Evolutionary conservation across 2,888 invertebrate species (phyloP), one percentile per base, ranked within the genome.

Genomic region (Spisula solida): DNA sequence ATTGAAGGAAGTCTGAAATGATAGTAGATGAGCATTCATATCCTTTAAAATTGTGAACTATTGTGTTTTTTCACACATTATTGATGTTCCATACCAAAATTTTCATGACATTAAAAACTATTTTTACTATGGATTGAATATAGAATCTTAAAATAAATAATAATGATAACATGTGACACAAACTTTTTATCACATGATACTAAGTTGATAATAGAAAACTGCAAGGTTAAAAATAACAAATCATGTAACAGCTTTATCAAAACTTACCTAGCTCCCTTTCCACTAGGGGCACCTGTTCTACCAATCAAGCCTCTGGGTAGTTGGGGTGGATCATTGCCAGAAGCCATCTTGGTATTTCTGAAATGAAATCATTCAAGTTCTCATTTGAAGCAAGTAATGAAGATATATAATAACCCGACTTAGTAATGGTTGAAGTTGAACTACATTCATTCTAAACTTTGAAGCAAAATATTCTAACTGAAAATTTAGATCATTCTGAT

Each of bases 281-380:
- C 95, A 78, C 95, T 92, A 6, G 96, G 95, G 16, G 94, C 93
- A 8, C 96, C 96, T 83, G 93, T 94, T 83, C 95, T 93, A 29
- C 95, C 95, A 66, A 96, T 94, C 47, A 96, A 89, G 10, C 96
- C 96, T 80, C 96, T 88, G 0, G 96, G 96, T 29, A 96, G 90
- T 87, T 95, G 93, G 75, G 93, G 93, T 31, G 82, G 81, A 31
- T 88, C 92, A 85, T 81, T 82, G 34, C 91, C 92, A 20, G 93
- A 93, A 41, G 92, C 90, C 92, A 92, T 92, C 48, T 66, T 31
- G 18, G 20, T 16, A 29, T 75, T 14, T 75, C 75, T 75, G 31
- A 12, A 75, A 75, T 34, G 75, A 31, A 16, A 75, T 18, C 60
- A 60, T 18, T n/a, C n/a, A 60, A 60, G 51, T 51, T 51, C 12